Conservation (phyloP, 2,113 vertebrate genomes). For the Daphoenositta chrysoptera region DNA sequence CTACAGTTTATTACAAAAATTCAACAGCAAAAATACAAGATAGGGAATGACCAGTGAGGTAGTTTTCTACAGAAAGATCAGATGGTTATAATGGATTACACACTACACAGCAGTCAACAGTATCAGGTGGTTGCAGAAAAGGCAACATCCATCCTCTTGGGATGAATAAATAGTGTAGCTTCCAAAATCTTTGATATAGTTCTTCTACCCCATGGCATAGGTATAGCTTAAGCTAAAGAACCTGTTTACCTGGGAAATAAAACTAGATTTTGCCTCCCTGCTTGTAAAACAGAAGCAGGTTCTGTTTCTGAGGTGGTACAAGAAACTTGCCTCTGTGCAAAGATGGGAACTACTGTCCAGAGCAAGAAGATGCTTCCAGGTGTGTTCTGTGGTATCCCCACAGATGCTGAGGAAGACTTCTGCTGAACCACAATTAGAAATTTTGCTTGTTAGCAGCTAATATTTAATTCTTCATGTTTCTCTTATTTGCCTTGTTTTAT, state of each 20-base stretch:
- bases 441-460: background rate
- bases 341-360: background rate
- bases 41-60: background rate
- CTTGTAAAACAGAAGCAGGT: background rate
- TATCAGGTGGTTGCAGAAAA: background rate
- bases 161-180: background rate
- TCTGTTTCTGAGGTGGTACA: background rate
- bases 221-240: background rate
- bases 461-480: background rate
- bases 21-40: background rate
- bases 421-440: background rate
- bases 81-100: background rate
- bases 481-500: background rate
- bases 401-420: background rate
- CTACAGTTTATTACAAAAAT: background rate
- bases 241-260: background rate
- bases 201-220: background rate
- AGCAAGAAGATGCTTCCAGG: background rate
- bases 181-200: background rate
- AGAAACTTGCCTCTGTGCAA: background rate
- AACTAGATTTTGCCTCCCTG: background rate
- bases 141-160: background rate
- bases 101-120: background rate
- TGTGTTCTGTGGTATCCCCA: background rate
- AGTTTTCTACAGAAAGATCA: background rate